These are phyloP conservation scores for Eleutherodactylus coqui DNA, from an alignment of 2,797 vertebrate genomes.

Conservation along the genomic window DNA sequence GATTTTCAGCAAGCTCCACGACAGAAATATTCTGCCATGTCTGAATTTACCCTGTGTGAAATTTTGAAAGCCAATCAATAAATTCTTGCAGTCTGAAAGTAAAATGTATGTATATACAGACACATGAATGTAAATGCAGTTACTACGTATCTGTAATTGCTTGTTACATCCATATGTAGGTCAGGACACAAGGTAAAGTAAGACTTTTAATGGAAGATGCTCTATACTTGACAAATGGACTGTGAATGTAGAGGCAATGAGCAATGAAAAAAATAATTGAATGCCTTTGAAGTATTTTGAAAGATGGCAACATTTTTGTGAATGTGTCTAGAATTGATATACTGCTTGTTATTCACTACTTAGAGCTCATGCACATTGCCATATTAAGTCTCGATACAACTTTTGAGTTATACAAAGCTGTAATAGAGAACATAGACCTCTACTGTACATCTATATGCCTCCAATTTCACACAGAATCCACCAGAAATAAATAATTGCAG, in stretches of 20 bases:
- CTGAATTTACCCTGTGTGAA: not conserved
- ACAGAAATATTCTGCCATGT: too few relatives aligned
- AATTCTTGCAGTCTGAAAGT: not conserved
- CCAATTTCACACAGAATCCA: too few relatives aligned
- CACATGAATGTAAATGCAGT: not conserved
- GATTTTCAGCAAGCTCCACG: too few relatives aligned
- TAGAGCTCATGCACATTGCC: not conserved
- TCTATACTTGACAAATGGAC: not conserved
- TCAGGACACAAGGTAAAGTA: not conserved
- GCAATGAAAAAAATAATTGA: not conserved
- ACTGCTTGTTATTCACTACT: not conserved
- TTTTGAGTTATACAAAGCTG: not conserved
- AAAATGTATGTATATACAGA: not conserved
- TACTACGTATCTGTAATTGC: not conserved
- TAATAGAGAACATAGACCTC: not conserved
- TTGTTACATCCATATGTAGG: not conserved
- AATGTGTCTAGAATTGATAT: not conserved
- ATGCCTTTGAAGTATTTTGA: not conserved
- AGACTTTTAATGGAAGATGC: not conserved
- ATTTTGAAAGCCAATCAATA: not conserved
- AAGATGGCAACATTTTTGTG: not conserved
- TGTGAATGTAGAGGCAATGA: not conserved
- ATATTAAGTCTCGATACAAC: not conserved
- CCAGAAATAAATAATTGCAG: too few relatives aligned
- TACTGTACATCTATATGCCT: not conserved